These are phyloP conservation scores for Seira musarum DNA, from an alignment of 2,888 invertebrate genomes.

Conservation along the genomic window DNA sequence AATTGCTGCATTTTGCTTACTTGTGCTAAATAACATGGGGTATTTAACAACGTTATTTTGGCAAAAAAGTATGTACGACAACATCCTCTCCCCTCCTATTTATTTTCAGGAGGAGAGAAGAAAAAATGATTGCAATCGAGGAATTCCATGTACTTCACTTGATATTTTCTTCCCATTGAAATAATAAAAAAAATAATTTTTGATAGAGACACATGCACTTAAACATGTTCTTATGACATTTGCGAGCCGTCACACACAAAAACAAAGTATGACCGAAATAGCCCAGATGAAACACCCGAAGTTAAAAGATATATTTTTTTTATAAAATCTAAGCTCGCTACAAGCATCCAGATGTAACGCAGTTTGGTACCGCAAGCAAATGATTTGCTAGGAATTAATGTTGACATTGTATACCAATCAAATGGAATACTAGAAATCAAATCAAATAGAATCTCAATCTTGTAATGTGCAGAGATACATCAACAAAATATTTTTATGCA, in stretches of 20 bases:
- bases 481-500: slow-evolving; percentile 16
- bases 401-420: slow-evolving; percentile 4
- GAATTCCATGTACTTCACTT: not conserved
- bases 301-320: not conserved
- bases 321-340: not conserved
- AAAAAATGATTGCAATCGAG: slow-evolving; percentile 8
- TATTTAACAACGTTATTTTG: slow-evolving; percentile 10
- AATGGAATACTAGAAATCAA: slow-evolving; percentile 20
- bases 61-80: slow-evolving; percentile 8
- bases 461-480: slow-evolving; percentile 2
- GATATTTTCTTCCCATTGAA: not conserved
- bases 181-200: not conserved
- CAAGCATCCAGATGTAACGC: not conserved
- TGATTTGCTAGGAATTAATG: slow-evolving; percentile 7
- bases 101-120: not conserved
- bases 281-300: not conserved
- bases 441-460: not conserved
- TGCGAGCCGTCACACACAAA: not conserved
- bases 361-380: not conserved
- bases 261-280: slow-evolving; percentile 8
- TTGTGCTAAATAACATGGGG: not conserved
- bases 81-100: not conserved
- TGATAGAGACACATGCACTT: slow-evolving; percentile 5
- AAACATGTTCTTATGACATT: slow-evolving; percentile 7
- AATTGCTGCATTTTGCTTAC: not conserved